Base-by-base conservation (phyloP, 1,140 invertebrate species). In the Tetragnatha versicolor region DNA sequence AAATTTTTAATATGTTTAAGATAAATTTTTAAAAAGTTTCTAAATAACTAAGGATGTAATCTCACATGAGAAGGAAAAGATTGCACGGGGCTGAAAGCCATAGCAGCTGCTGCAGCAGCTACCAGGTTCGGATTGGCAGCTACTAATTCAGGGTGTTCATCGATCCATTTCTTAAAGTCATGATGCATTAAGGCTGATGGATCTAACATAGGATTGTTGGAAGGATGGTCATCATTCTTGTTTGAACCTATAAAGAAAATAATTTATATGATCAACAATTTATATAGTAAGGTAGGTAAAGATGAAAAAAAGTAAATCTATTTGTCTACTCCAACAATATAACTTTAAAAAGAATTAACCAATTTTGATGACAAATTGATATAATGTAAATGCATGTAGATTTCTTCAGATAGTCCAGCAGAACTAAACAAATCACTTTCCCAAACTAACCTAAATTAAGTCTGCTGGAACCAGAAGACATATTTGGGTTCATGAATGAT, bases 81-180 rank as follows among this genome's bases (percentile, higher is more conserved):
- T 45, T 72, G 53, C 42, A 80, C 72, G 17, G 79, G 80, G 80
- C 49, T 79, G 53, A 82, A 73, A 68, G 81, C 73, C 77, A 72
- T 69, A 14, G 78, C 72, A 9, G 79, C 70, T 14, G 82, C 81
- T n/a, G 73, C 73, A 51, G 81, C 76, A 25, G 72, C 80, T 2
- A 80, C 79, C 22, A 81, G 61, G 58, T 72, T 82, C 17, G 79
- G 80, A 53, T 80, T 81, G 39, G 77, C 60, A 9, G 83, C 81
- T 33, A 84, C 42, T 3, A 84, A 87, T 83, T 91, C 90, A 87
- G 89, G 84, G 79, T 84, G 81, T 6, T 83, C 82, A 73, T 83
- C 83, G 31, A 84, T 69, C 81, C 80, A 80, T 60, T 82, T 84
- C 60, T 84, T 83, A n/a, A 84, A 75, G 58, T 84, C 82, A 37